Evolutionary conservation across 2,113 vertebrate genomes (phyloP), one percentile per base, ranked within the genome.

Genomic region (Ochotona curzoniae): DNA sequence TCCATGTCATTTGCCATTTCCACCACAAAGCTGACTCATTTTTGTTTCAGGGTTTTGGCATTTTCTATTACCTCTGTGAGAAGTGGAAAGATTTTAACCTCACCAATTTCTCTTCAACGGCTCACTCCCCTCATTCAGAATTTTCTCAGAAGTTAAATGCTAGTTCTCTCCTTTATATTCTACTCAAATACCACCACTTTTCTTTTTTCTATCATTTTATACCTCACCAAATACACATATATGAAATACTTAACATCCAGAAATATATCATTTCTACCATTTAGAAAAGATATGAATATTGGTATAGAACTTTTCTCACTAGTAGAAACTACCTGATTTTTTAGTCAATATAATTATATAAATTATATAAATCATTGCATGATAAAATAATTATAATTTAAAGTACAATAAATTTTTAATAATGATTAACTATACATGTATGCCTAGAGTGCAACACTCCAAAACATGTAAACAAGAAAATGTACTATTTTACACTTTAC

Each of bases 261-360:
- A 5, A 49, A 23, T 25, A 82, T 90, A 78, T 66, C 17, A 80
- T 44, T 87, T 51, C 89, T 85, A 84, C 70, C 94, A 70, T 89
- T 93, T 83, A 95, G n/a, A 66, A 71, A 64, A 93, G 44, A 84
- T 18, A 7, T 13, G n/a, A 93, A 73, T 79, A 51, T 38, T 73
- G 38, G 35, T 73, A 60, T 18, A 80, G 21, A 26, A 51, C 7
- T 51, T 70, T 25, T 30, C 47, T 95, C 84, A 20, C 11, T 92
- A 49, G 88, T 13, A 80, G 20, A 0, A 60, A 74, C 85, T 89
- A 74, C 60, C 91, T 94, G 15, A 75, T 79, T 96, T 93, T 69
- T 61, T 76, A 54, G 8, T 60, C 8, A 89, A 82, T 23, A 3
- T 30, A 83, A 66, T 15, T 75, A 17, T 79, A n/a, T n/a, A n/a